Evolutionary conservation across 2,113 vertebrate genomes (phyloP), one percentile per base, ranked within the genome.

Genomic region (Ciconia boyciana): DNA sequence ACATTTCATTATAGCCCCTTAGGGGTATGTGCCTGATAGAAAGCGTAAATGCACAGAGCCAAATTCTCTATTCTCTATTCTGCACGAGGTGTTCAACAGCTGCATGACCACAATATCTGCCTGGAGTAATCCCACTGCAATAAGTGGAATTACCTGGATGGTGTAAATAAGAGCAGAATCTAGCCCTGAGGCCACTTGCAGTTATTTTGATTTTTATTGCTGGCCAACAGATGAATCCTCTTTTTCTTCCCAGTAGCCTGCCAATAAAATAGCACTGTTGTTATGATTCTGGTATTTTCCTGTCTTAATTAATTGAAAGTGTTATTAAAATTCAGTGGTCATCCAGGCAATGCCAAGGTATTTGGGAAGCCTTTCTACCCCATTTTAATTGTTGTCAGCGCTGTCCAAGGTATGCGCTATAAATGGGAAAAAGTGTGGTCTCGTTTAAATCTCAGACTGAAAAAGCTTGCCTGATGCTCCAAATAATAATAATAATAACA

Each of bases 81-180:
- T 94, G 77, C 80, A 83, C 0, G 7, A 94, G 58, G 74, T 91
- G 86, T 93, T 96, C 84, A 92, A 84, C 76, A 95, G 92, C 92
- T 95, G 69, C 83, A 69, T 78, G 65, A 76, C 72, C 64, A 82
- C 77, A 91, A 29, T 93, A 78, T 87, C 86, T 95, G 77, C 61
- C 89, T 91, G 80, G 65, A 91, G 77, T 90, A 91, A 88, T 93
- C 90, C 93, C 87, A 46, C 62, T 94, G 82, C 79, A 94, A 77
- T 95, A 92, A 89, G 69, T 84, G 44, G 80, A 95, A 92, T 96
- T 96, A 94, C 94, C 81, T 84, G 80, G 39, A 49, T 90, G 94
- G 76, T 93, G 94, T 96, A 96, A 96, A 78, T 80, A 92, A 95
- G 88, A 95, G 86, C 86, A 96, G 77, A 92, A 91, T 96, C 72